Evolutionary conservation across 2,888 invertebrate genomes (phyloP).

Genomic region (Gymnosoma rotundatum): DNA sequence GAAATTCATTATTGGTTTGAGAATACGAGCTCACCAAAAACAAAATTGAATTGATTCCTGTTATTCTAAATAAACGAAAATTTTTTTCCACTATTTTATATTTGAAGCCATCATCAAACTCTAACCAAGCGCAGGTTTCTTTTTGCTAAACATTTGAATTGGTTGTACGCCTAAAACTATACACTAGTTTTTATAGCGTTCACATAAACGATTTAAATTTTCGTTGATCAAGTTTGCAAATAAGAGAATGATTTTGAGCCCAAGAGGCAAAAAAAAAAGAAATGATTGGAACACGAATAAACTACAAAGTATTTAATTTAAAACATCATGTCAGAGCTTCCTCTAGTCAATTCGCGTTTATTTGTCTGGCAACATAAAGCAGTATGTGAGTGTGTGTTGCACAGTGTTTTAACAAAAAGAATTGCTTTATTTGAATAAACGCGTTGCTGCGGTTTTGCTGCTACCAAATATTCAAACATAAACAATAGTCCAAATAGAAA

Average conservation of each 20-base stretch:
- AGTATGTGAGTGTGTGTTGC: background rate
- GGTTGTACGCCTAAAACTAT: constrained; percentile 61
- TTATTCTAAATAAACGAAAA: constrained; percentile 63
- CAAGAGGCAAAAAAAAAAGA: constrained; percentile 67
- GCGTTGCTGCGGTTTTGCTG: constrained; percentile 65
- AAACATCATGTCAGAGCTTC: background rate
- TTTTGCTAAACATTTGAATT: constrained; percentile 61
- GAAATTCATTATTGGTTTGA: constrained; percentile 1
- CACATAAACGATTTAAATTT: constrained; percentile 39
- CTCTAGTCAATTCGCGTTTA: constrained; percentile 1
- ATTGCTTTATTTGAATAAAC: constrained; percentile 70
- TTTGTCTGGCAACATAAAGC: background rate
- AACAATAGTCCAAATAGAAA: constrained; percentile 58
- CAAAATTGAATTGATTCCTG: constrained; percentile 60
- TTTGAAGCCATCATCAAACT: constrained; percentile 31
- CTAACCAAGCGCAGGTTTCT: background rate
- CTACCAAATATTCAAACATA: constrained; percentile 65
- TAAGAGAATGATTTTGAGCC: constrained; percentile 44
- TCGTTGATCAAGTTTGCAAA: constrained; percentile 9
- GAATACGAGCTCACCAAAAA: constrained; percentile 29
- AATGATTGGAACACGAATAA: constrained; percentile 71
- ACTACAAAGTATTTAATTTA: constrained; percentile 62
- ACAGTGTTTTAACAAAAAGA: background rate
- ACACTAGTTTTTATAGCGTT: constrained; percentile 29
- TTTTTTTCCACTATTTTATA: constrained; percentile 21